phyloP scores from a whole-genome alignment of 2,888 invertebrate genomes.

The Caenorhabditis sp. region DNA sequence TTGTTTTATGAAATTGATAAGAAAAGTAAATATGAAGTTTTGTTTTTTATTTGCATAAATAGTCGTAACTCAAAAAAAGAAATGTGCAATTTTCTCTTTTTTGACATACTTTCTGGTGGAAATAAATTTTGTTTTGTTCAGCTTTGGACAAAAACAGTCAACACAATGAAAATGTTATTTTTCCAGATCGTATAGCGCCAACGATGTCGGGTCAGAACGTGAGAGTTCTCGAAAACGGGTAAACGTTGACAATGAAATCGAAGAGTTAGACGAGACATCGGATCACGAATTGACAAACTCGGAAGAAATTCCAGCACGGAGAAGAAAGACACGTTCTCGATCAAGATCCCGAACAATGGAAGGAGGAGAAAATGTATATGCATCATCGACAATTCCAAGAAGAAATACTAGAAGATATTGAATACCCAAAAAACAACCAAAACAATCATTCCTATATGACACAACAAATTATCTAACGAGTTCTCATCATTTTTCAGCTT shows the following conservation, averaged over 20 bases:
- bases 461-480: no score
- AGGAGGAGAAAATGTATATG: conserved; percentile 37
- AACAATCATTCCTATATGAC: no score
- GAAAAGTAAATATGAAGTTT: background rate
- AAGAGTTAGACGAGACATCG: conserved; percentile 40
- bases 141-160: no score
- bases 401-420: conserved; percentile 3
- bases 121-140: no score
- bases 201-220: conserved; percentile 51
- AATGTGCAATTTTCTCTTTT: no score
- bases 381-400: conserved; percentile 52
- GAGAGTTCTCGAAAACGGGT: conserved; percentile 15
- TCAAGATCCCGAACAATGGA: conserved; percentile 45
- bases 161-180: background rate
- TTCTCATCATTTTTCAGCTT: background rate
- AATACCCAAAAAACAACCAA: background rate
- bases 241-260: conserved; percentile 37
- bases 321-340: conserved; percentile 34
- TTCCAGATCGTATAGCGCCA: conserved; percentile 59
- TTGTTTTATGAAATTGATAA: background rate
- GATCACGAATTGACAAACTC: background rate
- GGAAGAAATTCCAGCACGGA: conserved; percentile 8
- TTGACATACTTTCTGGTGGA: no score
- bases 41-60: no score
- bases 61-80: no score